phyloP scores from a whole-genome alignment of 37 sponge, comb jelly and placozoan species.

The Mnemiopsis leidyi region DNA sequence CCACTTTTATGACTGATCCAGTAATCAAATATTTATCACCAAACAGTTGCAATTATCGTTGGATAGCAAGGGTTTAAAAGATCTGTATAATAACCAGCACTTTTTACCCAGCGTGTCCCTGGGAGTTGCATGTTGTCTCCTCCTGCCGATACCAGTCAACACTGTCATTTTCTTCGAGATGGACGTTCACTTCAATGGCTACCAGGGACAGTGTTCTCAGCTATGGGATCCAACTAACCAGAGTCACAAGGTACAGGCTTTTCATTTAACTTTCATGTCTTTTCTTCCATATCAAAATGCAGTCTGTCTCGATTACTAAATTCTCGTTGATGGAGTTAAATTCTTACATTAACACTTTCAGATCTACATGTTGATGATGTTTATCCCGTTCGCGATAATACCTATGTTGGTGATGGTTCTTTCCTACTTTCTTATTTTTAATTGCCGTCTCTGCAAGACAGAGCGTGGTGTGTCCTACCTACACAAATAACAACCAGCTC shows the following conservation, averaged over 20 bases:
- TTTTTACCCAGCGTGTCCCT: slow-evolving; percentile 33
- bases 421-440: slow-evolving; percentile 30
- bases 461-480: slow-evolving; percentile 17
- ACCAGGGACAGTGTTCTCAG: slow-evolving; percentile 39
- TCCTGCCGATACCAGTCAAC: slow-evolving; percentile 43
- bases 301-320: too few relatives aligned
- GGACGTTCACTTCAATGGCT: not conserved
- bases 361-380: slow-evolving; percentile 63
- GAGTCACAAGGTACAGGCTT: slow-evolving; percentile 34
- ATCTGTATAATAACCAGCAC: not conserved
- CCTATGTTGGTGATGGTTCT: slow-evolving; percentile 52
- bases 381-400: slow-evolving; percentile 53
- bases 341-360: not conserved
- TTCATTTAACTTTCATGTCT: too few relatives aligned
- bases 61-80: too few relatives aligned
- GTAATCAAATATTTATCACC: too few relatives aligned
- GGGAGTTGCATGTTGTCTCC: slow-evolving; percentile 21
- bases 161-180: slow-evolving; percentile 36
- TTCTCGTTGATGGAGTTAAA: too few relatives aligned
- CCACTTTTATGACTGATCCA: too few relatives aligned
- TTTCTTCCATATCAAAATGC: too few relatives aligned
- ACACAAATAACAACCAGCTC: slow-evolving; percentile 59
- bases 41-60: too few relatives aligned
- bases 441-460: not conserved
- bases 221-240: not conserved